phyloP scores from a whole-genome alignment of 2,797 vertebrate genomes.

The Eulemur rubriventer region DNA sequence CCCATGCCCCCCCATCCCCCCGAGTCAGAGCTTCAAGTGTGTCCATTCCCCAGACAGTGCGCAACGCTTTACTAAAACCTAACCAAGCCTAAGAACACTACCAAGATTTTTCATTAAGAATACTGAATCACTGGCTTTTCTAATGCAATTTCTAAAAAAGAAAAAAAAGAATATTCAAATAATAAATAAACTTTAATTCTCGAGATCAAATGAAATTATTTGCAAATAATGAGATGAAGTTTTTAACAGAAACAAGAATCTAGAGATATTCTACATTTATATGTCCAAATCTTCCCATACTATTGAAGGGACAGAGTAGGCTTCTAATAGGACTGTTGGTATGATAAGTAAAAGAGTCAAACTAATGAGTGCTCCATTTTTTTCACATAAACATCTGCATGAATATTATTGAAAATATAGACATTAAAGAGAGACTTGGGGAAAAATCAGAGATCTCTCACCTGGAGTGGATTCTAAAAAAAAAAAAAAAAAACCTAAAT shows the following conservation, averaged over 20 bases:
- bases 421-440: not conserved
- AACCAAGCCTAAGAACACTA: not conserved
- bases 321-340: not conserved
- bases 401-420: not conserved
- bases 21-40: no score
- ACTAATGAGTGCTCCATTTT: not conserved
- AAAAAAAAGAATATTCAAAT: not conserved
- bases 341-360: not conserved
- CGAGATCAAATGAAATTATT: not conserved
- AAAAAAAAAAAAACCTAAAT: not conserved
- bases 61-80: not conserved
- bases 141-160: not conserved
- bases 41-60: no score
- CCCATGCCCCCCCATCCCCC: no score
- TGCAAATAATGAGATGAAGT: not conserved
- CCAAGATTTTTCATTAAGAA: not conserved
- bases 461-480: not conserved
- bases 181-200: constrained; percentile 30
- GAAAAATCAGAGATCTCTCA: not conserved
- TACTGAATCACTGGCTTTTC: not conserved
- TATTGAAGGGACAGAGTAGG: not conserved
- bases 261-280: not conserved
- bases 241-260: not conserved
- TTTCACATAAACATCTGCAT: not conserved
- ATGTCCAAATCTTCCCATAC: not conserved